Evolutionary conservation across 1,140 invertebrate species (phyloP).

Genomic region (Stratiolaelaps scimitus): DNA sequence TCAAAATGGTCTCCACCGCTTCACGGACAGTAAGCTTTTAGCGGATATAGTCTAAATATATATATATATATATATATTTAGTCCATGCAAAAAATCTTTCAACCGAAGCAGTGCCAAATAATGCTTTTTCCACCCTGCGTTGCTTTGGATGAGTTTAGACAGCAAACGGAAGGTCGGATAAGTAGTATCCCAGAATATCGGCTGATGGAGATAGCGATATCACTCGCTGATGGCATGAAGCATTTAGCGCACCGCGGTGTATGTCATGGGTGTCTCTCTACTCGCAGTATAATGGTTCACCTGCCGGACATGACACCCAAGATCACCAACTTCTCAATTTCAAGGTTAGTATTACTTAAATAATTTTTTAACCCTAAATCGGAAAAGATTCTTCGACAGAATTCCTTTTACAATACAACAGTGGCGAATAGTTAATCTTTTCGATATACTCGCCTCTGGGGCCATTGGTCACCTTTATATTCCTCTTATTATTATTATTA

Average conservation of each 20-base stretch:
- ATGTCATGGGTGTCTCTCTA: conserved; percentile 32
- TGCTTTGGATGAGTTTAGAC: conserved; percentile 32
- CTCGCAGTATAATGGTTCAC: conserved; percentile 20
- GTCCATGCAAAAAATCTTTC: conserved; percentile 9
- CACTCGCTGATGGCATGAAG: conserved; percentile 53
- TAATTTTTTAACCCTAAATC: conserved; percentile 29
- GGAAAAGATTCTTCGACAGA: too few species aligned
- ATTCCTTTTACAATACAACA: too few species aligned
- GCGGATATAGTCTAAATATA: too few species aligned
- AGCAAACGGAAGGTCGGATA: conserved; percentile 31
- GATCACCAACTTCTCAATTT: conserved; percentile 28
- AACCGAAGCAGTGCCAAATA: conserved; percentile 30
- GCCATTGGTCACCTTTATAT: too few species aligned
- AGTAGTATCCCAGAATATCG: conserved; percentile 48
- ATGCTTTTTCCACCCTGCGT: conserved; percentile 27
- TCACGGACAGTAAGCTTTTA: too few species aligned
- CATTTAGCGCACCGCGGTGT: conserved; percentile 49
- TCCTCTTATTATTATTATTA: too few species aligned
- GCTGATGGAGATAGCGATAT: conserved; percentile 47
- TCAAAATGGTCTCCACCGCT: not conserved
- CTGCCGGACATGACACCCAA: conserved; percentile 18
- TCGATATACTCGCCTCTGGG: too few species aligned
- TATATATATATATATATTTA: too few species aligned
- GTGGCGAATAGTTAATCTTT: too few species aligned
- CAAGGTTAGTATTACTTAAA: not conserved